Conservation (phyloP, 2,888 invertebrate genomes). For the Chrysina gloriosa region DNA sequence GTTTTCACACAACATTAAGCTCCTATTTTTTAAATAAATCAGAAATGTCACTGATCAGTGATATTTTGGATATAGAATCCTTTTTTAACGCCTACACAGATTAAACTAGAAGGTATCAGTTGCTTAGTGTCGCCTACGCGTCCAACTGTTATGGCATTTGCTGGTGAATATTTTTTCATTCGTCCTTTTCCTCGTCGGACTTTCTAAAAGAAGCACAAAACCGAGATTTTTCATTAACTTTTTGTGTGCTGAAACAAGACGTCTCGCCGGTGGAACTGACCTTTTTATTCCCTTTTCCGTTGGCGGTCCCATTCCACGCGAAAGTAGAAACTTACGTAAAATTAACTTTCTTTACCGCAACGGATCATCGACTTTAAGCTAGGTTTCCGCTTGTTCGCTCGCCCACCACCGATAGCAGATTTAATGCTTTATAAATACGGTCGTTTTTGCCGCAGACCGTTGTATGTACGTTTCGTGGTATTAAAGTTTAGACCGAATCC, state of each 20-base stretch:
- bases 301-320: not conserved
- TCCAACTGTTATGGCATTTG: not conserved
- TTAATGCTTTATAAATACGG: conserved; percentile 23
- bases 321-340: conserved; percentile 4
- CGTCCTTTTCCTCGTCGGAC: not conserved
- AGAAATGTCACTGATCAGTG: too few species aligned
- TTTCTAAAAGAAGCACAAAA: not conserved
- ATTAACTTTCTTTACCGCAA: conserved; percentile 16
- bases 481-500: not conserved
- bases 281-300: not conserved
- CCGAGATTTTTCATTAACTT: not conserved
- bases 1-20: too few species aligned
- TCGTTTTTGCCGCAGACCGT: conserved; percentile 1
- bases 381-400: not conserved
- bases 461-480: not conserved
- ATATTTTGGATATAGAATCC: too few species aligned
- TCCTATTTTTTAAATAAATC: too few species aligned
- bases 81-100: too few species aligned
- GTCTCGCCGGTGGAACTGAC: not conserved
- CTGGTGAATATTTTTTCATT: not conserved
- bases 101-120: too few species aligned
- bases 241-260: not conserved
- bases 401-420: conserved; percentile 1
- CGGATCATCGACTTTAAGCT: conserved; percentile 6
- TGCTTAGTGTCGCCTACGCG: too few species aligned